Percentiles rank a stretch among this genome's conserved stretches.
Evolutionary conservation across 2,113 vertebrate species (phyloP).

Genomic region (Channa argus): DNA sequence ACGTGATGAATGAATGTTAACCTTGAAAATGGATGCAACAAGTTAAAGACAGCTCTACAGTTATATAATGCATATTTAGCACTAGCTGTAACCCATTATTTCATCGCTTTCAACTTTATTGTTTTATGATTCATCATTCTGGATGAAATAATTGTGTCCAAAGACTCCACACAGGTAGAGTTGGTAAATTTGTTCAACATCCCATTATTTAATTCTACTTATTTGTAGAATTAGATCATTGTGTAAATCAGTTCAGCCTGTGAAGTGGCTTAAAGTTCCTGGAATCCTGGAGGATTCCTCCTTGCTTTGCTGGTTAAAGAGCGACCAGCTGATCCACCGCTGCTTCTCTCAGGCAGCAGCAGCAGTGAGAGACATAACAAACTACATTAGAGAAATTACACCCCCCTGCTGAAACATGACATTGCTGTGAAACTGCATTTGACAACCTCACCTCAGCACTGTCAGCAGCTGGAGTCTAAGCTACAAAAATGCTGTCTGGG

Average conservation of each 20-base stretch:
- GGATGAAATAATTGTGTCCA: too few species aligned
- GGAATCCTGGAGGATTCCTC: background rate
- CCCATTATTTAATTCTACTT: too few species aligned
- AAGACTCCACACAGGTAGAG: background rate
- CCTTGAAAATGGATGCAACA: too few species aligned
- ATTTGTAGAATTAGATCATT: too few species aligned
- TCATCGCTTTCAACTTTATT: too few species aligned
- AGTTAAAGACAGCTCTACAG: too few species aligned
- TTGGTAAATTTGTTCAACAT: too few species aligned
- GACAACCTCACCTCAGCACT: slow-evolving; percentile 52
- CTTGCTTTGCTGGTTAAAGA: background rate
- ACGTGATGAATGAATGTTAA: too few species aligned
- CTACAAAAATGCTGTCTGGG: slow-evolving; percentile 6
- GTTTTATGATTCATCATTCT: too few species aligned
- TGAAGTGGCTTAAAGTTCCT: background rate
- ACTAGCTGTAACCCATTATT: too few species aligned
- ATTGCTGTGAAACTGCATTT: slow-evolving; percentile 40
- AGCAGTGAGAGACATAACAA: background rate
- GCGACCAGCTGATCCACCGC: background rate
- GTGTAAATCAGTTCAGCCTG: background rate
- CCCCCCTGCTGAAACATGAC: slow-evolving; percentile 34
- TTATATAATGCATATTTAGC: too few species aligned
- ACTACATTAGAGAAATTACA: slow-evolving; percentile 3
- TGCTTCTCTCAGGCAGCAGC: background rate
- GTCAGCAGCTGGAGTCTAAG: slow-evolving; percentile 55